A percentile compares a stretch with the other conserved stretches of the same genome.
Conservation (phyloP, 2,113 vertebrate species). For the Ammodytes marinus region DNA sequence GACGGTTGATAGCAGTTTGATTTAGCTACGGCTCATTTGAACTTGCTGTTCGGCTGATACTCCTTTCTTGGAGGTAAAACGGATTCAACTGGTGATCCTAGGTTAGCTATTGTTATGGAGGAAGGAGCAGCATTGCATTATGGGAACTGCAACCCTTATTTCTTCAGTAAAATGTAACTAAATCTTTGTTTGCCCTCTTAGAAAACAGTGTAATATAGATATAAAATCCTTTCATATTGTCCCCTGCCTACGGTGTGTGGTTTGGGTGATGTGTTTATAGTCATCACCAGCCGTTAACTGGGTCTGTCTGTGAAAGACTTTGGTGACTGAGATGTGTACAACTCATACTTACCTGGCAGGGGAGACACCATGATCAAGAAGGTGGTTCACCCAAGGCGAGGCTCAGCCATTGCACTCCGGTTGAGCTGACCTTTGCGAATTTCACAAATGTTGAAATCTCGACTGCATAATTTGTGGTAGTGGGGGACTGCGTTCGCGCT, state of each 20-base stretch:
- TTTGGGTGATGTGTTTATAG: background rate
- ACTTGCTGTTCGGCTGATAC: background rate
- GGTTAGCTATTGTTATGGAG: background rate
- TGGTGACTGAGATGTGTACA: background rate
- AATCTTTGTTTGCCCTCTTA: no score
- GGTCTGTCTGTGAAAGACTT: background rate
- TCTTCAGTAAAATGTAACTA: background rate
- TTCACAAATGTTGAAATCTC: conserved; percentile 30
- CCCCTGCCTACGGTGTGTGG: background rate
- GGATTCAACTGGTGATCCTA: background rate
- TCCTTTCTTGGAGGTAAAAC: background rate
- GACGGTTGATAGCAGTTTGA: background rate
- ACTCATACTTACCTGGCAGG: conserved; percentile 9
- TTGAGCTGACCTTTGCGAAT: conserved; percentile 2
- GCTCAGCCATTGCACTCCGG: conserved; percentile 3
- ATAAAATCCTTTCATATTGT: fast-evolving
- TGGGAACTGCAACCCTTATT: background rate
- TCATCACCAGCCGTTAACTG: background rate
- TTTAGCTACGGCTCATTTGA: background rate
- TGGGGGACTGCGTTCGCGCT: conserved; percentile 44
- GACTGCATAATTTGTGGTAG: conserved; percentile 53
- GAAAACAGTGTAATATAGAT: background rate
- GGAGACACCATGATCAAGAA: conserved; percentile 4
- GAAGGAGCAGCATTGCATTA: conserved; percentile 9
- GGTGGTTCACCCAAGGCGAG: conserved; percentile 8